phyloP scores from a whole-genome alignment of 2,888 invertebrate species.

The Ormia ochracea region DNA sequence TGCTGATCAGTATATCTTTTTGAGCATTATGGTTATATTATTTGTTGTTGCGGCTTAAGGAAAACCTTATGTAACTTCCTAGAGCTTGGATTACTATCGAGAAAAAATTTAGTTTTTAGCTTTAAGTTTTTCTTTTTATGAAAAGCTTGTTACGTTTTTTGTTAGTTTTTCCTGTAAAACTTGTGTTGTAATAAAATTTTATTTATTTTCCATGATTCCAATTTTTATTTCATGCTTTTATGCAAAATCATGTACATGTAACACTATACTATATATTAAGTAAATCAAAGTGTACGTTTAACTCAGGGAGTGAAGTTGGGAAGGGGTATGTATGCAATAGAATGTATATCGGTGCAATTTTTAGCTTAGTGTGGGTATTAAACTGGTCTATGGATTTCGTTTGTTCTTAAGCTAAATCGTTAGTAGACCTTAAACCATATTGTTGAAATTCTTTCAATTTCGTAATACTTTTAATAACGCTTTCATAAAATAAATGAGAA shows the following conservation, averaged over 20 bases:
- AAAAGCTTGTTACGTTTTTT: conserved; percentile 32
- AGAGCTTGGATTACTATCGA: conserved; percentile 9
- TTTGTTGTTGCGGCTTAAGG: conserved; percentile 13
- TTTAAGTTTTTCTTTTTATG: neutral
- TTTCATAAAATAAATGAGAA: no score
- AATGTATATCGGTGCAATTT: neutral
- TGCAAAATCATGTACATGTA: conserved; percentile 8
- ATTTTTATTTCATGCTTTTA: conserved; percentile 22
- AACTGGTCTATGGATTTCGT: no score
- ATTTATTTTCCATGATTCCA: conserved; percentile 56
- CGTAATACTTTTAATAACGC: no score
- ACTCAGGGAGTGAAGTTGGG: neutral
- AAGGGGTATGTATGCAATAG: neutral
- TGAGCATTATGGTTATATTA: conserved; percentile 16
- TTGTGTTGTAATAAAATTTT: conserved; percentile 47
- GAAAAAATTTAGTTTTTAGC: conserved; percentile 38
- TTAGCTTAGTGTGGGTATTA: no score
- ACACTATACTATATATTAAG: neutral
- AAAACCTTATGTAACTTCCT: conserved; percentile 52
- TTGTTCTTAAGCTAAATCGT: no score
- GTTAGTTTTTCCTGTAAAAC: conserved; percentile 7
- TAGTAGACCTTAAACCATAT: no score
- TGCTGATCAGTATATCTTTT: conserved; percentile 21
- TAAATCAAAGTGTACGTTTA: neutral
- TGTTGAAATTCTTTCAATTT: no score